Evolutionary conservation across 2,888 invertebrate genomes (phyloP).

Genomic region (Drosophila pseudotalamancana): DNA sequence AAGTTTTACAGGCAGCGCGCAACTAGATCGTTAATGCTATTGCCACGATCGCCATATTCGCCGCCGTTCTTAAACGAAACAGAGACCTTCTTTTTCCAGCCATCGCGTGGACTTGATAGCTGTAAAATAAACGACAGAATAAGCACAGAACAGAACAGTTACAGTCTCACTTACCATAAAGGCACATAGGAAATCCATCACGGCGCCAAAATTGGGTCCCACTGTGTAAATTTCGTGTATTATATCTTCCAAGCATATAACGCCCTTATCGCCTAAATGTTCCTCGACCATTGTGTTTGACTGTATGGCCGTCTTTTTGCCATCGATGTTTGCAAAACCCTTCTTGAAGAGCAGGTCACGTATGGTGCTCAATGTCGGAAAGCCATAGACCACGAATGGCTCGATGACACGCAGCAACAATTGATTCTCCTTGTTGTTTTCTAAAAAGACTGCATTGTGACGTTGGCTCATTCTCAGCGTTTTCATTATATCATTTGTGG

Average conservation of each 20-base stretch:
- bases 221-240: conserved; percentile 84
- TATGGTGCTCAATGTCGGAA: conserved; percentile 80
- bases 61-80: conserved; percentile 83
- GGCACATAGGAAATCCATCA: conserved; percentile 78
- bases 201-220: conserved; percentile 82
- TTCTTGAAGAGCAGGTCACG: conserved; percentile 84
- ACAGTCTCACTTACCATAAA: conserved; percentile 81
- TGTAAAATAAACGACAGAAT: conserved; percentile 36
- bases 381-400: conserved; percentile 83
- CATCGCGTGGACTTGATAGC: conserved; percentile 83
- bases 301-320: conserved; percentile 82
- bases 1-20: conserved; percentile 79
- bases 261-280: conserved; percentile 82
- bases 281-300: conserved; percentile 84
- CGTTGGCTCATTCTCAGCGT: conserved; percentile 73
- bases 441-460: conserved; percentile 82
- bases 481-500: conserved; percentile 79
- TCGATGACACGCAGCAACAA: conserved; percentile 82
- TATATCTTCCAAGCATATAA: conserved; percentile 84
- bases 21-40: conserved; percentile 81
- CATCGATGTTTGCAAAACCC: conserved; percentile 81
- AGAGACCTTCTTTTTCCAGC: conserved; percentile 83
- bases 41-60: conserved; percentile 83
- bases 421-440: conserved; percentile 82
- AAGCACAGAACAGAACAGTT: neutral